Conservation (phyloP, 2,888 invertebrate genomes). For the Trichacis sp. region DNA sequence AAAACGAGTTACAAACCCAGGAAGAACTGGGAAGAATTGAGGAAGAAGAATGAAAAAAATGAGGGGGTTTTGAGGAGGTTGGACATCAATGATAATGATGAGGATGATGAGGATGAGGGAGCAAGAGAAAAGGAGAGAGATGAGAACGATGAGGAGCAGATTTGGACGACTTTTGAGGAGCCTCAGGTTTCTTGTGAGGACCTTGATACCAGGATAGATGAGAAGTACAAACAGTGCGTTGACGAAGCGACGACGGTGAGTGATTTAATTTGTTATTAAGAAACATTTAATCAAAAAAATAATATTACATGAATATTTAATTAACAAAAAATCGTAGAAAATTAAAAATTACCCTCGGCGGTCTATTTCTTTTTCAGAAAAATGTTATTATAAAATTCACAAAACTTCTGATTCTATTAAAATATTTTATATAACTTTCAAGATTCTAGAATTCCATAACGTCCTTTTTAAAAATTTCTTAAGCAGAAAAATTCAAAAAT, state of each 20-base stretch:
- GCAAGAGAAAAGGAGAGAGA: not conserved
- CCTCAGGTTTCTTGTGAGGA: constrained; percentile 20
- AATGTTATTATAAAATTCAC: no score
- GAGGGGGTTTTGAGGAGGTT: constrained; percentile 59
- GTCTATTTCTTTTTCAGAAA: no score
- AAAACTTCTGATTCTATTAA: no score
- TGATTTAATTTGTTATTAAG: no score
- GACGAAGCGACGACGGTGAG: constrained; percentile 47
- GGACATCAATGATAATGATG: constrained; percentile 60
- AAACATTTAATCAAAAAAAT: no score
- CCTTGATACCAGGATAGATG: constrained; percentile 59
- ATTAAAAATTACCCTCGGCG: no score
- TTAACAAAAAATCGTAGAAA: no score
- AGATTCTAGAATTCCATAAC: no score
- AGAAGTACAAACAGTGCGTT: constrained; percentile 65
- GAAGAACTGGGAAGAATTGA: constrained; percentile 66
- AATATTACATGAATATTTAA: no score
- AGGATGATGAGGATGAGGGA: constrained; percentile 49
- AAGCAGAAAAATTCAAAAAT: no score
- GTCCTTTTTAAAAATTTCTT: no score
- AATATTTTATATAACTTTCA: no score
- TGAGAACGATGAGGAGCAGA: constrained; percentile 3
- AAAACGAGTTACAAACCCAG: constrained; percentile 67
- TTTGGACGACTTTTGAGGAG: constrained; percentile 39
- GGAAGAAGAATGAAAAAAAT: constrained; percentile 64